A percentile compares a stretch with the other conserved stretches of the same genome.
Conservation (phyloP, 2,797 vertebrate species). For the Picus viridis region DNA sequence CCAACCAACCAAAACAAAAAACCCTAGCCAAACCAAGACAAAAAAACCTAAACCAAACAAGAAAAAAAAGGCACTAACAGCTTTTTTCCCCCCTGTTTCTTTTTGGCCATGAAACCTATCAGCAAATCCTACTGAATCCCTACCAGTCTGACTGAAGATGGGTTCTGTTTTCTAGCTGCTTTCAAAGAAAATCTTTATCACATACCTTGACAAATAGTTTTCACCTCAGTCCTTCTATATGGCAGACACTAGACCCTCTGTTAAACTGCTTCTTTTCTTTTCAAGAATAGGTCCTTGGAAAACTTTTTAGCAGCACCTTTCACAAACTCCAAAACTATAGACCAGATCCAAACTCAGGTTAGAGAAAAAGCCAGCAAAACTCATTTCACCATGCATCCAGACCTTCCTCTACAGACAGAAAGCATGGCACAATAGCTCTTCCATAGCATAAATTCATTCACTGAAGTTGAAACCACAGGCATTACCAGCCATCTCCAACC, state of each 20-base stretch:
- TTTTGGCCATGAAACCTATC: background rate
- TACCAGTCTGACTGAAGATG: background rate
- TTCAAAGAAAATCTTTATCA: background rate
- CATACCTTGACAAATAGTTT: background rate
- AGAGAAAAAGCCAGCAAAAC: background rate
- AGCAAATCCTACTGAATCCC: background rate
- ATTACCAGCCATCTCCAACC: background rate
- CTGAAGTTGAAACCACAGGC: background rate
- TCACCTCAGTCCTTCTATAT: background rate
- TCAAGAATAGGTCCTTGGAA: background rate
- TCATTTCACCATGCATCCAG: background rate
- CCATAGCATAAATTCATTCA: accelerated
- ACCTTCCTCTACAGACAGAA: background rate
- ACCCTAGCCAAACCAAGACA: too few species aligned
- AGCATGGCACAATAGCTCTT: background rate
- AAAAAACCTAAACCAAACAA: too few species aligned
- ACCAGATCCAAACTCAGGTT: background rate
- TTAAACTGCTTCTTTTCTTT: background rate
- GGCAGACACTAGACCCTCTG: background rate
- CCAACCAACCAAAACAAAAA: background rate
- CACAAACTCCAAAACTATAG: background rate
- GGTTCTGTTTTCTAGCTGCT: background rate
- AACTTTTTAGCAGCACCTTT: background rate
- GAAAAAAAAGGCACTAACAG: background rate
- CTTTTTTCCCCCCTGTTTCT: background rate